Evolutionary conservation across 2,888 invertebrate genomes (phyloP).

Genomic region (Actias luna): DNA sequence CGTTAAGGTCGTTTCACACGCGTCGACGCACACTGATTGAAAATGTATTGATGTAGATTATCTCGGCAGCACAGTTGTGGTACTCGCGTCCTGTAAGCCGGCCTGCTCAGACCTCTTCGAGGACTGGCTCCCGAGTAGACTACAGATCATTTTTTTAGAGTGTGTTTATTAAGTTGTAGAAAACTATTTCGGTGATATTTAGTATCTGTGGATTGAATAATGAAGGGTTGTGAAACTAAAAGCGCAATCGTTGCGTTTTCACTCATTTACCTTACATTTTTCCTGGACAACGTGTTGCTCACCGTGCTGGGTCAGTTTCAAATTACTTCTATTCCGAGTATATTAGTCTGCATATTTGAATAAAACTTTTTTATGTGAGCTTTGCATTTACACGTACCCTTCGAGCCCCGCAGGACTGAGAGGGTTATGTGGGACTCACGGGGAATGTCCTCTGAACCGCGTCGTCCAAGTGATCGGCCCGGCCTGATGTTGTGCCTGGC

Average conservation of each 20-base stretch:
- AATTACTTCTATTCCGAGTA: too few relatives aligned
- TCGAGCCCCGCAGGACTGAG: too few relatives aligned
- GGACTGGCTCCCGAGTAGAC: neutral
- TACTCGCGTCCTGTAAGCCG: slow-evolving; percentile 6
- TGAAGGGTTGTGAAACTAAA: slow-evolving; percentile 28
- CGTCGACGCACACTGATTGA: slow-evolving; percentile 55
- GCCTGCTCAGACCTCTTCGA: neutral
- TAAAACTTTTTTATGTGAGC: too few relatives aligned
- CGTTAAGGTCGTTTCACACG: slow-evolving; percentile 46
- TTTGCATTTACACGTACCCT: too few relatives aligned
- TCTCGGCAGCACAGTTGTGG: neutral
- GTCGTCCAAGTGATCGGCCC: too few relatives aligned
- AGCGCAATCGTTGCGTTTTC: slow-evolving; percentile 51
- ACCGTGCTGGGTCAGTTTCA: slow-evolving; percentile 91
- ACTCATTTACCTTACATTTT: slow-evolving; percentile 86
- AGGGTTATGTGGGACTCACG: too few relatives aligned
- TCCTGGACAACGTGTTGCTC: slow-evolving; percentile 92
- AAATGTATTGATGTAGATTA: slow-evolving; percentile 23
- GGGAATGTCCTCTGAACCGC: too few relatives aligned
- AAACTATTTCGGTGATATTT: slow-evolving; percentile 18
- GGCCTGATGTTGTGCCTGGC: too few relatives aligned
- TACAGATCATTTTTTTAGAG: neutral
- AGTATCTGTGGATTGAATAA: slow-evolving; percentile 13
- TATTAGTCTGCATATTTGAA: too few relatives aligned
- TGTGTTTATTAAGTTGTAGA: neutral